Evolutionary conservation across 1,140 invertebrate species (phyloP).

Genomic region (Rhizoglyphus robini): DNA sequence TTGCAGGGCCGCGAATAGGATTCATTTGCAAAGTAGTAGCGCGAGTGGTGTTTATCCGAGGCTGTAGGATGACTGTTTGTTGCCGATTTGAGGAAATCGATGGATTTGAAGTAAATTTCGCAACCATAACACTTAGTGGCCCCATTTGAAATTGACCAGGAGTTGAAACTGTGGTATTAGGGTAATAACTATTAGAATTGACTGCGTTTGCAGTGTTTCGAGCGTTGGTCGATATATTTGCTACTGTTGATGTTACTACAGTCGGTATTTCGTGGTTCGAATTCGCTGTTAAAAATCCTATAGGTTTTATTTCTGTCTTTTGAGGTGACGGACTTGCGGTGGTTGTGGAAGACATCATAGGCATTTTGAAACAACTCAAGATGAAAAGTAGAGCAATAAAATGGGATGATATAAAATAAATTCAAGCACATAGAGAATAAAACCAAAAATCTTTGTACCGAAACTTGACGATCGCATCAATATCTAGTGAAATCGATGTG

Average conservation of each 20-base stretch:
- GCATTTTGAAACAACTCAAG: no score
- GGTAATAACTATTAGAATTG: background rate
- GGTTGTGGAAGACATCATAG: background rate
- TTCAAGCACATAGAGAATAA: no score
- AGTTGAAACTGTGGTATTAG: background rate
- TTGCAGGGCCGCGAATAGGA: background rate
- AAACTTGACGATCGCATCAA: background rate
- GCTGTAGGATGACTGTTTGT: constrained; percentile 18
- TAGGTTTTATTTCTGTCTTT: constrained; percentile 5
- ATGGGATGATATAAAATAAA: no score
- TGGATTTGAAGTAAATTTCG: background rate
- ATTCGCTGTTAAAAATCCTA: constrained; percentile 7
- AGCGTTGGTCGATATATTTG: background rate
- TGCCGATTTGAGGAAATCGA: background rate
- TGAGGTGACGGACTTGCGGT: background rate
- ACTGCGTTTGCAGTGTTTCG: background rate
- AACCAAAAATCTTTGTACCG: background rate
- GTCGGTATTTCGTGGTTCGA: background rate
- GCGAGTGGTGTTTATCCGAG: background rate
- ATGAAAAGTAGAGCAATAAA: no score
- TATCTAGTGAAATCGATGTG: background rate
- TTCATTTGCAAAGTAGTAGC: background rate
- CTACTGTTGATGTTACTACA: background rate
- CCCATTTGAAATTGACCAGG: background rate
- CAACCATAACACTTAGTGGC: constrained; percentile 11